Base-by-base conservation (phyloP, 2,797 vertebrate species). In the Peromyscus attwateri region DNA sequence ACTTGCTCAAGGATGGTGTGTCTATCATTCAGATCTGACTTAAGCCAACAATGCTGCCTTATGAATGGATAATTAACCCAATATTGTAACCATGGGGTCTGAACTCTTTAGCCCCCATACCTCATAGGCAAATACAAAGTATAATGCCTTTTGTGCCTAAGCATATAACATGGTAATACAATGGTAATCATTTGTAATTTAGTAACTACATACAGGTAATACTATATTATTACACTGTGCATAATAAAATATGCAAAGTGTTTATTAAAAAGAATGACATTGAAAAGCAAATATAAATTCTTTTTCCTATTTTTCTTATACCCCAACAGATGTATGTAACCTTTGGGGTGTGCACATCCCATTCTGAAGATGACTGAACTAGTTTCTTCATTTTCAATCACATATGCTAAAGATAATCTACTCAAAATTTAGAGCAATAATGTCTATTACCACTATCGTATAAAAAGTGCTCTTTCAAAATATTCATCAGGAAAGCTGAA, bases 381-480 rank as follows among this genome's bases (percentile, higher is more conserved):
- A 40, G 52, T 66, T 64, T 37, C 0, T 87, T 68, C 79, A 57
- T 88, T 93, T 96, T 79, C 57, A 94, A 37, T 49, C n/a, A 52
- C 17, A 77, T 12, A 29, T 10, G 76, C 21, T 84, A 43, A 93
- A 77, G 77, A 92, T n/a, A 55, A 84, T 81, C 25, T 85, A 80
- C 80, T 34, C 46, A 90, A 91, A 94, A 82, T 57, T 70, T 10
- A 62, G 23, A 82, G 52, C 66, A 91, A n/a, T 34, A 21, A n/a
- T 62, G 89, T 66, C 92, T 92, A 87, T 60, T 80, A 85, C 43
- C 31, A 94, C 49, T 88, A 1, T 81, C 80, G 34, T 76, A 94
- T 89, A 34, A 60, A 82, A 91, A 91, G 9, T 49, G 66, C 29
- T 93, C 96, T 92, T 64, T 92, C 83, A 97, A 96, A 95, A 94